Base-by-base conservation (phyloP, 2,113 vertebrate species). In the Pseudonaja textilis region DNA sequence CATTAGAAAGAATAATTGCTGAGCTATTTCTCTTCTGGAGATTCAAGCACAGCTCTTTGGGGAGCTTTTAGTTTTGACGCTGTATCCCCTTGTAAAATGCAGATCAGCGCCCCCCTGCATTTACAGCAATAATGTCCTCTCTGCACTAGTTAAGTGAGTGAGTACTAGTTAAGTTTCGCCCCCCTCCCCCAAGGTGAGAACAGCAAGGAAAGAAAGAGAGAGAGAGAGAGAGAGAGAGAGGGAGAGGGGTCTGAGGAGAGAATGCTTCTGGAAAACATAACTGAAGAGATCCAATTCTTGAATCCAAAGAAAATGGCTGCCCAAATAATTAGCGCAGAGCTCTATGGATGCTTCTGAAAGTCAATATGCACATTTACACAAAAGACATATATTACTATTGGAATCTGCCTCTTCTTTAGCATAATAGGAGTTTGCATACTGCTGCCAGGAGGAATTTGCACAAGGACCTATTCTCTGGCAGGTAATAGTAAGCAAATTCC, bases 401-500 rank as follows among this genome's bases (percentile, higher is more conserved):
- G 91, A 94, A 95, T 61, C 55, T 1, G 4, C 89, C 2, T 94
- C 91, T 95, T 94, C 87, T 90, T 94, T 90, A 90, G 69, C 81
- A 81, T 94, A 94, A 95, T 95, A 92, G 89, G 34, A 26, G 56
- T 54, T 93, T 97, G 95, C n/a, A 61, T 93, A 93, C 89, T 95
- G 95, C 93, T 93, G 89, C 69, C 88, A 14, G 12, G 85, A 96
- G 96, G 95, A 96, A 94, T 92, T 95, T 95, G 94, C 92, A 96
- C 95, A 95, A 93, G 94, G 85, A 88, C 91, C 85, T 95, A 91
- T 89, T 91, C 91, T 95, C 61, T 34, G 92, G 93, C 92, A 96
- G 93, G 95, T 90, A 96, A 91, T 59, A 55, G 94, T 94, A 95
- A 93, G 94, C 95, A 96, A 97, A 96, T 96, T 96, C 95, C 96